A percentile compares a stretch with the other conserved stretches of the same genome.
phyloP scores from a whole-genome alignment of 1,140 invertebrate genomes.

The Drosophila leontia region DNA sequence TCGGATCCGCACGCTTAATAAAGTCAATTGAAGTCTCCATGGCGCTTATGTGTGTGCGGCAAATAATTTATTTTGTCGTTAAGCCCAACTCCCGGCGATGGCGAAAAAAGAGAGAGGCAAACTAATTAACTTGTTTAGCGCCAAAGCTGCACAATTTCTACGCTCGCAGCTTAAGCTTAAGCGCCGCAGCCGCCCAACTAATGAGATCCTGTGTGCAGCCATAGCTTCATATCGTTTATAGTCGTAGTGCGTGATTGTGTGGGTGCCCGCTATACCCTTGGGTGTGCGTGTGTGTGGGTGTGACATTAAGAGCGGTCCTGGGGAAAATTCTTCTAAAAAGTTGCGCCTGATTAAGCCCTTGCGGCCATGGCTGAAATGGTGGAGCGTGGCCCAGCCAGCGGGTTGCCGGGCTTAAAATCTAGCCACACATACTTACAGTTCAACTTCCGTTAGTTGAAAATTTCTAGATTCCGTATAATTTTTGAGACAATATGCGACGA shows the following conservation, averaged over 20 bases:
- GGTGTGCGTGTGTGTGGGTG: conserved; percentile 4
- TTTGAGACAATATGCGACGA: background rate
- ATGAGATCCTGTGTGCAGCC: conserved; percentile 50
- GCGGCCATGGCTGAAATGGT: conserved; percentile 29
- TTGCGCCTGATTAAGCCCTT: conserved; percentile 61
- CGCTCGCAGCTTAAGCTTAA: conserved; percentile 56
- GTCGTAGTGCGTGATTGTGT: conserved; percentile 11
- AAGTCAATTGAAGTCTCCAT: conserved; percentile 71
- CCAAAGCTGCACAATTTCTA: conserved; percentile 62
- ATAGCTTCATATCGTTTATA: conserved; percentile 18
- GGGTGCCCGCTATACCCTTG: conserved; percentile 1
- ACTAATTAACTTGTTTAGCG: conserved; percentile 83
- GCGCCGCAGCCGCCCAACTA: conserved; percentile 61
- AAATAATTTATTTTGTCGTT: conserved; percentile 84
- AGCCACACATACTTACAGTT: conserved; percentile 1
- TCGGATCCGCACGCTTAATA: conserved; percentile 48
- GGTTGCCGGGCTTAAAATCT: conserved; percentile 1
- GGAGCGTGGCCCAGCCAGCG: background rate
- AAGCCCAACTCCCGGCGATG: conserved; percentile 67
- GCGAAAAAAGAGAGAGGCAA: conserved; percentile 44
- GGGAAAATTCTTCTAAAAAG: conserved; percentile 53
- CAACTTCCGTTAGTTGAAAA: background rate
- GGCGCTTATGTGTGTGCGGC: conserved; percentile 47
- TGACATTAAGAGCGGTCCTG: conserved; percentile 31
- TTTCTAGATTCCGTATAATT: background rate